Evolutionary conservation across 2,797 vertebrate species (phyloP).

Genomic region (Peromyscus melanophrys): DNA sequence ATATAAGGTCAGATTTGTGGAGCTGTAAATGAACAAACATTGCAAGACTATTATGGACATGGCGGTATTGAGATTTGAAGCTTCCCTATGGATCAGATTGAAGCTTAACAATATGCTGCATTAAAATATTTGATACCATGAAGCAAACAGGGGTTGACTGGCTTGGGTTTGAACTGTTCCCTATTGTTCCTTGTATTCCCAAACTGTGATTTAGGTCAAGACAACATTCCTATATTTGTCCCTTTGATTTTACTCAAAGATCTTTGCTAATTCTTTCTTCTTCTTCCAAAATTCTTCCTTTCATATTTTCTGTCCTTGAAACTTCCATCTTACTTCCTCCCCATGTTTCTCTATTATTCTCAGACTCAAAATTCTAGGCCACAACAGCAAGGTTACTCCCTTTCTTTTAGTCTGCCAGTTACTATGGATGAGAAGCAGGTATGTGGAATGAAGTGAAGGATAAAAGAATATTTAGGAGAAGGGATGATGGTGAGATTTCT

Average conservation of each 20-base stretch:
- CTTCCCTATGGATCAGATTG: not conserved
- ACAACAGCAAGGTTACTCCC: not conserved
- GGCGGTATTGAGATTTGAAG: not conserved
- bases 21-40: constrained; percentile 28
- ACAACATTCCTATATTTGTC: not conserved
- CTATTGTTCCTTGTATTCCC: not conserved
- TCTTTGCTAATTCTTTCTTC: not conserved
- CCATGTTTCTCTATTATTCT: not conserved
- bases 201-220: constrained; percentile 9
- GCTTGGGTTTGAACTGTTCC: not conserved
- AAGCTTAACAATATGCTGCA: constrained; percentile 28
- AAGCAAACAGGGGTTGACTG: not conserved
- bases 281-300: not conserved
- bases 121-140: not conserved
- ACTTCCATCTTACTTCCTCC: not conserved
- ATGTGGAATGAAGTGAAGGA: not conserved
- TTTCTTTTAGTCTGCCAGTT: constrained; percentile 1
- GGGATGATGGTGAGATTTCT: constrained; percentile 19
- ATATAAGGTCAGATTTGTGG: constrained; percentile 26
- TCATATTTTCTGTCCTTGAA: not conserved
- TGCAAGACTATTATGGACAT: not conserved
- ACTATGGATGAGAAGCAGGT: not conserved
- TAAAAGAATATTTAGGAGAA: not conserved
- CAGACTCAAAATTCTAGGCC: not conserved
- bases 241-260: constrained; percentile 19